Evolutionary conservation across 1,140 invertebrate genomes (phyloP), one percentile per base, ranked within the genome.

Genomic region (Pogonomyrmex californicus): DNA sequence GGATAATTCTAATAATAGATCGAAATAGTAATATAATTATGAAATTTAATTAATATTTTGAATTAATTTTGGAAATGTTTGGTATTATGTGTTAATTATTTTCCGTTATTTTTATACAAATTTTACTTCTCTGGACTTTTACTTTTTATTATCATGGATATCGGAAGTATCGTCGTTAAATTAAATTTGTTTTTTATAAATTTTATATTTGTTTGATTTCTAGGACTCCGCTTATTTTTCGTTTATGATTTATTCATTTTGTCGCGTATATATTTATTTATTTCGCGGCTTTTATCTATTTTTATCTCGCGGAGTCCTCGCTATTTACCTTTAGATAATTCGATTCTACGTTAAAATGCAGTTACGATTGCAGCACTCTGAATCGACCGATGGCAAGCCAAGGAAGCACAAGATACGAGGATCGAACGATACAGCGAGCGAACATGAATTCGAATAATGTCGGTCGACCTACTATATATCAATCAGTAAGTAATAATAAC

Each of bases 331-430:
- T 2, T 0, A 54, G 60, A 71, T 41, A 33, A 17, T 14, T 85
- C 23, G 90, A 90, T 91, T 51, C 90, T 91, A 91, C 91, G 91
- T 93, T 93, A 76, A 93, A 73, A 91, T 89, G 38, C 79, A 95
- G 95, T 91, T 95, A 95, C 92, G 95, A 95, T 94, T 95, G 92
- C 91, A 98, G 97, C 95, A 99, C 99, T 71, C 96, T 99, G 68
- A 99, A 98, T 95, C 96, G 99, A 92, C 99, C 99, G 73, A 99
- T 99, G 97, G 98, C 98, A 49, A 98, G 98, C 90, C 98, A 99
- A 94, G 98, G 98, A 87, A 98, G 98, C 90, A 99, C 98, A 58
- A 96, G 98, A 85, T 99, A 99, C 96, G 98, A 99, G 95, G 98
- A 99, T 95, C 96, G 98, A 94, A 99, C 98, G 23, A 98, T 98